Conservation (phyloP, 2,888 invertebrate species). For the Mesorhabditis sp. region DNA sequence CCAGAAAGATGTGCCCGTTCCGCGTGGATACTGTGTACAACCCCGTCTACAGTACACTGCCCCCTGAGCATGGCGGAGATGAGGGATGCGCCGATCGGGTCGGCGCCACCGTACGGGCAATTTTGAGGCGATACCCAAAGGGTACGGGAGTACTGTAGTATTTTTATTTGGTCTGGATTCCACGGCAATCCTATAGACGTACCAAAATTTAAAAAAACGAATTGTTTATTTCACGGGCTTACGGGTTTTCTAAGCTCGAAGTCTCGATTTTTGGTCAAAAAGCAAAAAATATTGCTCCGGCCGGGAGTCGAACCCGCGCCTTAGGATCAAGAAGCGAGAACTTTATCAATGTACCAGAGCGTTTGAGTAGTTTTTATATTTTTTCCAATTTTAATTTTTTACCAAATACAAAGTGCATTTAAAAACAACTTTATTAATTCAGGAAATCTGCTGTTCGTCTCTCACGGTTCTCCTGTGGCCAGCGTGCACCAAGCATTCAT, state of each 20-base stretch:
- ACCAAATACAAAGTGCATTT: neutral
- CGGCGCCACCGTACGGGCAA: slow-evolving; percentile 28
- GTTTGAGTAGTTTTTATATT: too few species aligned
- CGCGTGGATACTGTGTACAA: slow-evolving; percentile 38
- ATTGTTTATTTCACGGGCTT: neutral
- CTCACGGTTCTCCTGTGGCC: slow-evolving; percentile 52
- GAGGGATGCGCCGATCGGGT: slow-evolving; percentile 33
- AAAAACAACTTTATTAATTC: neutral
- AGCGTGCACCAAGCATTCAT: slow-evolving; percentile 41
- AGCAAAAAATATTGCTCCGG: too few species aligned
- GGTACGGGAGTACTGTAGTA: slow-evolving; percentile 6
- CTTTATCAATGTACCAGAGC: too few species aligned
- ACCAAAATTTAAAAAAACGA: too few species aligned
- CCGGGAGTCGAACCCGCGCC: too few species aligned
- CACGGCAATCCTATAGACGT: too few species aligned
- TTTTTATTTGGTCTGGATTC: too few species aligned
- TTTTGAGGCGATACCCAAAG: slow-evolving; percentile 29
- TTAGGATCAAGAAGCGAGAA: too few species aligned
- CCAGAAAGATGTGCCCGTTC: slow-evolving; percentile 25
- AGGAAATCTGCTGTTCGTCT: slow-evolving; percentile 48
- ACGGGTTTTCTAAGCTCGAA: too few species aligned
- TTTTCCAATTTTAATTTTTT: neutral
- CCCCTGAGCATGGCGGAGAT: slow-evolving; percentile 32
- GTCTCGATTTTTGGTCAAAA: too few species aligned
- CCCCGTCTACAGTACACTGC: slow-evolving; percentile 35